Conservation (phyloP, 2,797 vertebrate species). For the Smutsia gigantea region DNA sequence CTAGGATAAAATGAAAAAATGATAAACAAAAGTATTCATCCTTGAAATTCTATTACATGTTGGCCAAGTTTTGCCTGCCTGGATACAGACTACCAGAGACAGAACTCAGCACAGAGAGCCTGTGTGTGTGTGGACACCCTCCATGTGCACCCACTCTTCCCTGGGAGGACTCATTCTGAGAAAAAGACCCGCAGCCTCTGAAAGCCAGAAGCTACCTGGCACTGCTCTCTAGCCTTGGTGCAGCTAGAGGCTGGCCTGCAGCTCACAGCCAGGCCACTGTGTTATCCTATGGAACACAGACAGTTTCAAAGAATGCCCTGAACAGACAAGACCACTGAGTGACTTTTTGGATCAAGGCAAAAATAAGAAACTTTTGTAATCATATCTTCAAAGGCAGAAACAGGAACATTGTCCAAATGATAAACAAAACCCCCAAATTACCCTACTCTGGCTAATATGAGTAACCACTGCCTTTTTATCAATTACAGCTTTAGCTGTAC, state of each 20-base stretch:
- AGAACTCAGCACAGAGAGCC: not conserved
- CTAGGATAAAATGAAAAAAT: slow-evolving; percentile 25
- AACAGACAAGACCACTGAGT: not conserved
- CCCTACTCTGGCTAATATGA: not conserved
- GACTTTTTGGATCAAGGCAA: not conserved
- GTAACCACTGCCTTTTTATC: not conserved
- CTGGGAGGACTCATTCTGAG: not conserved
- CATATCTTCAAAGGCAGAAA: not conserved
- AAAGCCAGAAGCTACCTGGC: not conserved
- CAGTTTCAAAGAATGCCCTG: not conserved
- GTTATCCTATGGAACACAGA: not conserved
- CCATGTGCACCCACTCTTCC: rapidly evolving
- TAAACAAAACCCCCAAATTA: not conserved
- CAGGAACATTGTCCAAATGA: not conserved
- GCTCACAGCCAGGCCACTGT: not conserved
- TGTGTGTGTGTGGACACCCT: not conserved
- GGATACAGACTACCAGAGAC: not conserved
- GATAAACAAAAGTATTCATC: slow-evolving; percentile 43
- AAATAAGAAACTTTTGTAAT: not conserved
- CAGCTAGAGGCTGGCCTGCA: not conserved
- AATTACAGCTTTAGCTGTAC: not conserved
- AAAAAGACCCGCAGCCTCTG: not conserved
- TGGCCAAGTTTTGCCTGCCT: not conserved
- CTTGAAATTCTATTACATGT: not conserved
- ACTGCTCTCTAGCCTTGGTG: not conserved